These are phyloP conservation scores for Gila orcuttii DNA, from an alignment of 2,113 vertebrate genomes.

Conservation along the genomic window DNA sequence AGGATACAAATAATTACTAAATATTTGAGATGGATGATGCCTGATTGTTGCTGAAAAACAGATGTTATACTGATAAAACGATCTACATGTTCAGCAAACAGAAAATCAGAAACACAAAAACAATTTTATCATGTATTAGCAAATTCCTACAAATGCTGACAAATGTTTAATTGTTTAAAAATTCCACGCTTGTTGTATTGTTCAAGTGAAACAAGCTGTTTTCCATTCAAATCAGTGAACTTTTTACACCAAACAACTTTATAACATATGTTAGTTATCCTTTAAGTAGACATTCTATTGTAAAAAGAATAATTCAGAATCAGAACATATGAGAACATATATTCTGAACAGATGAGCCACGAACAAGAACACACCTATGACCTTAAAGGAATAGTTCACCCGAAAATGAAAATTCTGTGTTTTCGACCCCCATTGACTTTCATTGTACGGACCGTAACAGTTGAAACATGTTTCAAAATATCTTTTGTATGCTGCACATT, in stretches of 20 bases:
- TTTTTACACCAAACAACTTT: not conserved
- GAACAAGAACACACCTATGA: not conserved
- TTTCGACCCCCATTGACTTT: not conserved
- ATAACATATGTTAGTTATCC: not conserved
- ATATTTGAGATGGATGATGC: slow-evolving; percentile 3
- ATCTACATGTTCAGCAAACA: not conserved
- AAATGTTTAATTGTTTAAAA: not conserved
- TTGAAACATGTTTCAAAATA: not conserved
- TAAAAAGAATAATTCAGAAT: not conserved
- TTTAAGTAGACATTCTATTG: not conserved
- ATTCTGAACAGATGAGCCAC: not conserved
- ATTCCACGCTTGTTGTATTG: not conserved
- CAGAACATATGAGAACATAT: too few species aligned
- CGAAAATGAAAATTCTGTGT: not conserved
- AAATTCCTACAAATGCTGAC: not conserved
- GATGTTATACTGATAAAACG: not conserved
- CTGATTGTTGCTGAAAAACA: not conserved
- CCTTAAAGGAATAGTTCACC: not conserved
- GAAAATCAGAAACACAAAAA: not conserved
- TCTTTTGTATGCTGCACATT: not conserved
- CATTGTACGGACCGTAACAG: not conserved
- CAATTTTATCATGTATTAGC: not conserved
- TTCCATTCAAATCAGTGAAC: not conserved
- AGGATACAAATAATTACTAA: not conserved
- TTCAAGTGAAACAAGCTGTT: not conserved